Evolutionary conservation across 2,888 invertebrate genomes (phyloP).

Genomic region (Tribolium freemani): DNA sequence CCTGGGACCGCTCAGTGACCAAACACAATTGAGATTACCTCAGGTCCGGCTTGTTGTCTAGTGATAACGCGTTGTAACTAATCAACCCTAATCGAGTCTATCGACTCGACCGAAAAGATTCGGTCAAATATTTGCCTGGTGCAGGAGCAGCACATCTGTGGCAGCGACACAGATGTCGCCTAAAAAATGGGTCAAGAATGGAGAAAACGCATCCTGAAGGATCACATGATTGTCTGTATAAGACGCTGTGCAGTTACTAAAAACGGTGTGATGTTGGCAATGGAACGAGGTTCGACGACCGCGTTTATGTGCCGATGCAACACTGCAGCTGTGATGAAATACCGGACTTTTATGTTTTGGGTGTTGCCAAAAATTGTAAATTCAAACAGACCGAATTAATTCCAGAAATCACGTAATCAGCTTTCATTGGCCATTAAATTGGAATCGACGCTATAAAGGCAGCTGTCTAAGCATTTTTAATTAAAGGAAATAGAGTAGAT

Average conservation of each 20-base stretch:
- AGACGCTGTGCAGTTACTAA: conserved; percentile 2
- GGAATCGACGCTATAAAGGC: conserved; percentile 5
- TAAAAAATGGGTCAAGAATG: conserved; percentile 27
- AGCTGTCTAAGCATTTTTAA: conserved; percentile 7
- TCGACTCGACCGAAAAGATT: neutral
- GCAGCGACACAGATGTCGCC: conserved; percentile 15
- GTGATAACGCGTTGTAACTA: conserved; percentile 20
- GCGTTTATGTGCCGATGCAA: conserved; percentile 29
- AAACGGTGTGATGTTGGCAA: conserved; percentile 28
- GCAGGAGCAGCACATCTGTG: no score
- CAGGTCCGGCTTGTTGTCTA: conserved; percentile 22
- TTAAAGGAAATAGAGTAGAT: neutral
- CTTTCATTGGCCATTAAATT: conserved; percentile 12
- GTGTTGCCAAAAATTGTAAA: conserved; percentile 27
- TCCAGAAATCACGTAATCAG: conserved; percentile 10
- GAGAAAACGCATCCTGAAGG: conserved; percentile 11
- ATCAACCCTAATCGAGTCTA: neutral
- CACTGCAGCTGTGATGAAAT: conserved; percentile 30
- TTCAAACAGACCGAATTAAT: neutral
- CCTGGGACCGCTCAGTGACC: conserved; percentile 32
- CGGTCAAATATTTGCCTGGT: neutral
- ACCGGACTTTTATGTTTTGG: conserved; percentile 21
- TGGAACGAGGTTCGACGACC: conserved; percentile 31
- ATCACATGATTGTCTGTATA: conserved; percentile 14
- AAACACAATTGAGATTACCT: conserved; percentile 36